These are phyloP conservation scores for Decapterus maruadsi DNA, from an alignment of 2,797 vertebrate species.

Conservation along the genomic window DNA sequence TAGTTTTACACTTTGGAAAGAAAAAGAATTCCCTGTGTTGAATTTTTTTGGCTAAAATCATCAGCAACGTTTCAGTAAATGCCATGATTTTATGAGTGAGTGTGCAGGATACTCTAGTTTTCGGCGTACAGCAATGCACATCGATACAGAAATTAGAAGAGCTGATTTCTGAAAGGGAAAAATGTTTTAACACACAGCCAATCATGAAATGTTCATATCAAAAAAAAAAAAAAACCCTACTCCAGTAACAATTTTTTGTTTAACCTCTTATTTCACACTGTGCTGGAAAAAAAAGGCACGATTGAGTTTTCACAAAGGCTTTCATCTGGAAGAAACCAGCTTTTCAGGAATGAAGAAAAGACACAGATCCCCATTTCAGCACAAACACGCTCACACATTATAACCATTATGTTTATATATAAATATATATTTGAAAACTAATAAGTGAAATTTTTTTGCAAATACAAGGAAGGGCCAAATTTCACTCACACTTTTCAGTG, in stretches of 20 bases:
- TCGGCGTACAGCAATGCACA: background rate
- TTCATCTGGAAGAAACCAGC: conserved; percentile 24
- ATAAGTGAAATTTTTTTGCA: background rate
- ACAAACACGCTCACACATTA: conserved; percentile 7
- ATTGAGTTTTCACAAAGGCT: conserved; percentile 16
- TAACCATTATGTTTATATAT: background rate
- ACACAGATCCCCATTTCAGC: conserved; percentile 4
- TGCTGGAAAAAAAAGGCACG: background rate
- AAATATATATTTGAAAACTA: background rate
- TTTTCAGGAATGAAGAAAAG: conserved; percentile 43
- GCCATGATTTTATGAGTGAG: background rate
- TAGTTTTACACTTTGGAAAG: background rate
- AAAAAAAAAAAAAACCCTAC: conserved; percentile 33
- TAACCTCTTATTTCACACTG: conserved; percentile 1
- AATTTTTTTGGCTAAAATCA: conserved; percentile 1
- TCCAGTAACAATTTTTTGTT: background rate
- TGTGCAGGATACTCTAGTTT: background rate
- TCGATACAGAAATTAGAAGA: background rate
- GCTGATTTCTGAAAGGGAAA: background rate
- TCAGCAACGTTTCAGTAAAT: background rate
- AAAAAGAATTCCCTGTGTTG: background rate
- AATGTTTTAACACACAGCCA: background rate
- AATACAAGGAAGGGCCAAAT: conserved; percentile 13
- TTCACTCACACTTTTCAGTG: background rate
- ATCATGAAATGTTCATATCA: background rate